phyloP scores from a whole-genome alignment of 2,797 vertebrate species.

The Chaunax sp. region DNA sequence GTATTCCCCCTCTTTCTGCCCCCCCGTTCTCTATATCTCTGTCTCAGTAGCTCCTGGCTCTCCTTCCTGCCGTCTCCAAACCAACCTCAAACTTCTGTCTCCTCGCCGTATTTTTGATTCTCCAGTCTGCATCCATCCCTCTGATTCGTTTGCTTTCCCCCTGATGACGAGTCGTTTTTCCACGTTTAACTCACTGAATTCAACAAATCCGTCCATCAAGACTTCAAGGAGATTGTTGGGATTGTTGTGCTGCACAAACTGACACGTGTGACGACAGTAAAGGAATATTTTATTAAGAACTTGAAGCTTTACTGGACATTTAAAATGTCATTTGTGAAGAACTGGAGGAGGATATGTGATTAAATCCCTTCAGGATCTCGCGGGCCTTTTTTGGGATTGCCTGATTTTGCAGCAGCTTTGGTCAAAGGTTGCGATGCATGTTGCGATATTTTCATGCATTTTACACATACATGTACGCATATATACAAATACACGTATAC shows the following conservation, averaged over 20 bases:
- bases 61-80: slow-evolving; percentile 48
- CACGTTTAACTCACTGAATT: slow-evolving; percentile 5
- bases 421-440: too few relatives aligned
- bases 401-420: too few relatives aligned
- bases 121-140: slow-evolving; percentile 27
- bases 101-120: slow-evolving; percentile 2
- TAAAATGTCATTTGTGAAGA: too few relatives aligned
- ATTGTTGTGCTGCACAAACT: not conserved
- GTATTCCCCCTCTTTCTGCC: slow-evolving; percentile 47
- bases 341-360: too few relatives aligned
- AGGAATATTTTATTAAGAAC: too few relatives aligned
- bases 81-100: slow-evolving; percentile 42
- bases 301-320: too few relatives aligned
- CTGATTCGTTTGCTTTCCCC: slow-evolving; percentile 12
- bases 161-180: slow-evolving; percentile 13
- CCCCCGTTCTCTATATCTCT: slow-evolving; percentile 41
- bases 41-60: slow-evolving; percentile 58
- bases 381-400: too few relatives aligned
- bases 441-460: too few relatives aligned
- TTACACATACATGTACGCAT: too few relatives aligned
- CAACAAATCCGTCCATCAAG: slow-evolving; percentile 12
- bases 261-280: too few relatives aligned
- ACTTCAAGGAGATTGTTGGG: not conserved
- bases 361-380: too few relatives aligned
- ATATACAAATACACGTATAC: too few relatives aligned